Evolutionary conservation across 2,113 vertebrate species (phyloP).

Genomic region (Daboia siamensis): DNA sequence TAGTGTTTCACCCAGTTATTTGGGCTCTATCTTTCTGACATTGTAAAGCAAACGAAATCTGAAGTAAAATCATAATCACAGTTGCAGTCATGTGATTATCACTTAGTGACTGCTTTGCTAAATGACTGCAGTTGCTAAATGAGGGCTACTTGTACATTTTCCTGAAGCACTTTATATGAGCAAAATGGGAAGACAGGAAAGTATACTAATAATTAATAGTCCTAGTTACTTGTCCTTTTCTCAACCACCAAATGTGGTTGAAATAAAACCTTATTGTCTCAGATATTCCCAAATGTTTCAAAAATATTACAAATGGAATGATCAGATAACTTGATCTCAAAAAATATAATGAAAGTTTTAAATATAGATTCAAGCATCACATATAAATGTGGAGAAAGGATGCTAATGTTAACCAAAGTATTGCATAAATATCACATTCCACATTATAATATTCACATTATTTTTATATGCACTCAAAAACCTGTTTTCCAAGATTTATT

Average conservation of each 20-base stretch:
- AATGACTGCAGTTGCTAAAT: neutral
- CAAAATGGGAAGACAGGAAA: neutral
- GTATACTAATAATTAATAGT: neutral
- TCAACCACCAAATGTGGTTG: neutral
- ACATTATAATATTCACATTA: too few relatives aligned
- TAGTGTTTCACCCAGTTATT: neutral
- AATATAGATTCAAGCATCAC: neutral
- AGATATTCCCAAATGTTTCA: neutral
- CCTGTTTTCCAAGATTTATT: neutral
- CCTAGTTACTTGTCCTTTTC: neutral
- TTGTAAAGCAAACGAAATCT: neutral
- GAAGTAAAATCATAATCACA: neutral
- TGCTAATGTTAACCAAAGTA: neutral
- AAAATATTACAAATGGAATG: neutral
- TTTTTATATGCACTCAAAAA: neutral
- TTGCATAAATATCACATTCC: neutral
- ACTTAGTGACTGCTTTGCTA: neutral
- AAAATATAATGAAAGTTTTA: neutral
- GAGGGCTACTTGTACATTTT: neutral
- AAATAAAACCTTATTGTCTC: neutral
- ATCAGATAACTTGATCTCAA: neutral
- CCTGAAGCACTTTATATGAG: neutral
- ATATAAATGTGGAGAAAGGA: neutral
- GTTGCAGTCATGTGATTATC: neutral
- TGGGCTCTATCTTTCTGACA: neutral